A percentile compares a stretch with the other conserved stretches of the same genome.
Conservation (phyloP, 2,113 vertebrate species). For the Agapornis roseicollis region DNA sequence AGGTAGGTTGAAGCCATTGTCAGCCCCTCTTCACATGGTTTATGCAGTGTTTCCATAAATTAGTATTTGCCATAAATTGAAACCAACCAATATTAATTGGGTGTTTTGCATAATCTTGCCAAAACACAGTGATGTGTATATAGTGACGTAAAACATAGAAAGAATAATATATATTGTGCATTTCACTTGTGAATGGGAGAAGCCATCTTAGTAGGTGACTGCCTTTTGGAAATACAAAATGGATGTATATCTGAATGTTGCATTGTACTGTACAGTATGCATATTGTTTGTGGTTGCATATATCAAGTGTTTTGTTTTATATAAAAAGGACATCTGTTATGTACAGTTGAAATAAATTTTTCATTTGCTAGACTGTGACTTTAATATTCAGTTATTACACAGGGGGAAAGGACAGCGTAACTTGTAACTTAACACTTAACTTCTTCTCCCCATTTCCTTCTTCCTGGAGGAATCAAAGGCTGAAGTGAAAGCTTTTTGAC, state of each 20-base stretch:
- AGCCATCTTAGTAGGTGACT: conserved; percentile 79
- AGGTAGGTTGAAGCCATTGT: conserved; percentile 66
- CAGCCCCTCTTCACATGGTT: conserved; percentile 41
- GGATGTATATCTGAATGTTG: conserved; percentile 86
- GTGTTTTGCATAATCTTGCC: conserved; percentile 73
- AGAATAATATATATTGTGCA: conserved; percentile 82
- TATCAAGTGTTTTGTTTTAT: conserved; percentile 86
- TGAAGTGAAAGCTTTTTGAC: not conserved
- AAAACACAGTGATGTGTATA: conserved; percentile 77
- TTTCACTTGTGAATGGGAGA: conserved; percentile 87
- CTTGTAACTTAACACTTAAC: not conserved
- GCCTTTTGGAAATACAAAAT: conserved; percentile 73
- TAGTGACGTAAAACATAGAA: conserved; percentile 61
- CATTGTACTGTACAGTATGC: conserved; percentile 86
- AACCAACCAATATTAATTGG: conserved; percentile 44
- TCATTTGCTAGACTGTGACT: conserved; percentile 89
- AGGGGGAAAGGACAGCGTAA: conserved; percentile 50
- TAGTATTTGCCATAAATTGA: conserved; percentile 42
- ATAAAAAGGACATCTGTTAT: conserved; percentile 84
- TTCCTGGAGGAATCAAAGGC: not conserved
- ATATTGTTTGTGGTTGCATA: conserved; percentile 84
- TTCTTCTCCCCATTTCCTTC: not conserved
- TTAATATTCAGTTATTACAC: conserved; percentile 76
- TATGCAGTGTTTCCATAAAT: conserved; percentile 53
- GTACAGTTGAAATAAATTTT: conserved; percentile 99